Conservation (phyloP, 2,888 invertebrate genomes). For the Drosophila mayaguana region DNA sequence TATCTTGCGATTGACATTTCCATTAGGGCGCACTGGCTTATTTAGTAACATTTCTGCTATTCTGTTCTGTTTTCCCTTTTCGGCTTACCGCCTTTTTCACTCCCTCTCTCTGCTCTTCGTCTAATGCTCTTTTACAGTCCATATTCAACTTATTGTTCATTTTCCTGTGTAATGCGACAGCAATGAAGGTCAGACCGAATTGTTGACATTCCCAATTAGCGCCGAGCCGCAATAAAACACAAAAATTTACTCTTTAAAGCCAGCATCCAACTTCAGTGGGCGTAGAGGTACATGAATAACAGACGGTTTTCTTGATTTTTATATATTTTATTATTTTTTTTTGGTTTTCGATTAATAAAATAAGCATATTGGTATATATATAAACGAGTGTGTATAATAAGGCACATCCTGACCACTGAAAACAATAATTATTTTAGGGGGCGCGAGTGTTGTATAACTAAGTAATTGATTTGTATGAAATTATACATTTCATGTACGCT, state of each 20-base stretch:
- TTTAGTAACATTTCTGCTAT: slow-evolving; percentile 31
- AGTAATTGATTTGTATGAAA: too few species aligned
- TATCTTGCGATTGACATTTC: slow-evolving; percentile 34
- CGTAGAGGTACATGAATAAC: not conserved
- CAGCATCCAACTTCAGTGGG: not conserved
- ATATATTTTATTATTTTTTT: too few species aligned
- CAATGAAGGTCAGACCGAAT: not conserved
- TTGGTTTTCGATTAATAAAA: too few species aligned
- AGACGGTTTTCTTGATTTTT: too few species aligned
- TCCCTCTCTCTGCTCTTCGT: too few species aligned
- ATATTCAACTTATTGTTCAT: not conserved
- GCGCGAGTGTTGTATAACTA: too few species aligned
- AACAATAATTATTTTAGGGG: too few species aligned
- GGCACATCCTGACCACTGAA: too few species aligned
- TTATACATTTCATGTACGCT: too few species aligned
- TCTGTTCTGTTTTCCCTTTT: not conserved
- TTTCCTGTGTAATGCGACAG: slow-evolving; percentile 4
- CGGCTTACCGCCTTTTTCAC: too few species aligned
- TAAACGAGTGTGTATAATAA: too few species aligned
- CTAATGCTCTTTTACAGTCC: not conserved
- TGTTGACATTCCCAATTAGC: not conserved
- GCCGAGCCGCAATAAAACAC: not conserved
- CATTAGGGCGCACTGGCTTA: slow-evolving; percentile 25
- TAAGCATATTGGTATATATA: too few species aligned
- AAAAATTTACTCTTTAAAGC: not conserved